Evolutionary conservation across 2,113 vertebrate species (phyloP), one percentile per base, ranked within the genome.

Genomic region (Mirounga angustirostris): DNA sequence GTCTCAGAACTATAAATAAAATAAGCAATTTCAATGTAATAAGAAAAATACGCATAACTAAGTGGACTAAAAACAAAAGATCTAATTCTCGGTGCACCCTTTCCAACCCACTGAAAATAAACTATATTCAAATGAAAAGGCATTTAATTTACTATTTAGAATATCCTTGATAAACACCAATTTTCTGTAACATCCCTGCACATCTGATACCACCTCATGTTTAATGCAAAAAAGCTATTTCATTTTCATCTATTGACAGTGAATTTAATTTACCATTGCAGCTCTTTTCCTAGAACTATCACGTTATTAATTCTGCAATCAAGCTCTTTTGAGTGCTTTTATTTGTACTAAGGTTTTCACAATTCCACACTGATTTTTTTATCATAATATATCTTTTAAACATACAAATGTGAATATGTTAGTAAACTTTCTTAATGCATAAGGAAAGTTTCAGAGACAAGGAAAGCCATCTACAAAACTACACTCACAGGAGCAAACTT

Each of bases 241-340:
- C 98, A 99, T 99, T 99, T 99, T 98, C 98, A 98, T 97, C 98
- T 98, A 98, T 98, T 99, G 98, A 98, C 97, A 98, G 97, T 95
- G 98, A 98, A 99, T 98, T 99, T 98, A 98, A 99, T 99, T 99
- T 99, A 98, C 96, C 98, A 98, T 96, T 98, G 97, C 82, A 4
- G 97, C 94, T 98, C 97, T 98, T 98, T 98, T 97, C 93, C 78
- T 98, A 98, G 96, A 98, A 97, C 95, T 98, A 98, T 98, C 98
- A 98, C 50, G 56, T 95, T 98, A 99, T 99, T 99, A 99, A 98
- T 99, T 98, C 97, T 97, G 97, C 98, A 99, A 98, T 99, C 98
- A 99, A 96, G 96, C 96, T 98, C 98, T 98, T 99, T 98, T 98
- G 98, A 98, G 95, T 92, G 97, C 69, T 98, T 97, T 98, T 97